A percentile compares a stretch with the other conserved stretches of the same genome.
phyloP scores from a whole-genome alignment of 2,797 vertebrate genomes.

The Poeciliopsis gracilis region DNA sequence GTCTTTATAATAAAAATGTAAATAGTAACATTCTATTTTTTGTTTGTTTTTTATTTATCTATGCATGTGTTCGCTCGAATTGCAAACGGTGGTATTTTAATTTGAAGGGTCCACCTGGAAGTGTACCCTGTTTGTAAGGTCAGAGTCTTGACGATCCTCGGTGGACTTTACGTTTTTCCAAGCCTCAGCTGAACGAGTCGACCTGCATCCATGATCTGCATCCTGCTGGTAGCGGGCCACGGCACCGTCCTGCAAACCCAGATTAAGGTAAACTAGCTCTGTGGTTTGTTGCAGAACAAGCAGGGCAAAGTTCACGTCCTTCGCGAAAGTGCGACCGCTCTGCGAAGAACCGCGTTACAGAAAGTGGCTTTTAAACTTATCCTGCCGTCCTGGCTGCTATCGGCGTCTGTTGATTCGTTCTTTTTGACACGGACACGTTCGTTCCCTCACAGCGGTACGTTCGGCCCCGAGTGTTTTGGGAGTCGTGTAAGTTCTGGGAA shows the following conservation, averaged over 20 bases:
- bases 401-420: accelerated
- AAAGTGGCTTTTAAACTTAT: accelerated
- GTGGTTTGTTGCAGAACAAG: not conserved
- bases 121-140: not conserved
- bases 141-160: accelerated
- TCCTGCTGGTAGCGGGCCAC: conserved; percentile 85
- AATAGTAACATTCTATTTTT: conserved; percentile 37
- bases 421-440: not conserved
- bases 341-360: accelerated
- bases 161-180: accelerated
- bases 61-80: not conserved
- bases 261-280: conserved; percentile 75
- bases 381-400: accelerated
- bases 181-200: accelerated
- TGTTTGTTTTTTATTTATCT: conserved; percentile 21
- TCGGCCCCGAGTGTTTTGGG: not conserved
- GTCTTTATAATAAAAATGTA: conserved; percentile 63
- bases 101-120: conserved; percentile 52
- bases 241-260: conserved; percentile 81
- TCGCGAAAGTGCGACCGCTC: accelerated
- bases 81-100: conserved; percentile 40
- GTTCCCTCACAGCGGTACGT: not conserved
- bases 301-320: conserved; percentile 39
- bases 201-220: conserved; percentile 77
- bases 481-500: not conserved